phyloP scores from a whole-genome alignment of 2,888 invertebrate genomes.

The Cheilosia scutellata region DNA sequence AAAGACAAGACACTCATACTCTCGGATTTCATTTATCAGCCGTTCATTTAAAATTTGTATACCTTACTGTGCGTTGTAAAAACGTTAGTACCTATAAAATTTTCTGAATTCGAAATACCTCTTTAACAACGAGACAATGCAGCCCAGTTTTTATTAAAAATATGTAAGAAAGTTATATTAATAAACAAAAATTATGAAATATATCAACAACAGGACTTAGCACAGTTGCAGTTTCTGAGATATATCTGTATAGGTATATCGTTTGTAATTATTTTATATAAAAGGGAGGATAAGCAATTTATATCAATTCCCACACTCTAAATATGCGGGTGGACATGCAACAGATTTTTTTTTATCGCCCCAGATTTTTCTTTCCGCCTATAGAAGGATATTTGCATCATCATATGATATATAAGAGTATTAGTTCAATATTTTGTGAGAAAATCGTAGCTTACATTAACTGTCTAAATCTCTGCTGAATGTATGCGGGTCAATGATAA shows the following conservation, averaged over 20 bases:
- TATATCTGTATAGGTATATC: neutral
- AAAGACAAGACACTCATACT: too few species aligned
- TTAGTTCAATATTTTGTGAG: conserved; percentile 20
- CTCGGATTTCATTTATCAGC: too few species aligned
- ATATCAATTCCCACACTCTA: conserved; percentile 68
- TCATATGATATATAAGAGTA: neutral
- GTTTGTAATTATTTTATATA: neutral
- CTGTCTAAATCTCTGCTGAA: conserved; percentile 54
- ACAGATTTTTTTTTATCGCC: conserved; percentile 63
- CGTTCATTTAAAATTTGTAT: too few species aligned
- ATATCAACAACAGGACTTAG: too few species aligned
- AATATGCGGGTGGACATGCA: conserved; percentile 72
- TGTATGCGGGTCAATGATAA: conserved; percentile 65
- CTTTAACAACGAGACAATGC: too few species aligned
- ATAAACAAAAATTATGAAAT: too few species aligned
- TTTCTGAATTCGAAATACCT: too few species aligned
- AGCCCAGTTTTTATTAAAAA: too few species aligned
- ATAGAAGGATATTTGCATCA: conserved; percentile 66
- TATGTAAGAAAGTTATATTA: too few species aligned
- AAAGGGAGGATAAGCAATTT: conserved; percentile 56
- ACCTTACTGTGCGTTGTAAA: too few species aligned
- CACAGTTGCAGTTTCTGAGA: too few species aligned
- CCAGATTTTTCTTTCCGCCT: conserved; percentile 47
- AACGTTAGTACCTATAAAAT: too few species aligned
- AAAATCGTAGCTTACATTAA: conserved; percentile 38